These are phyloP conservation scores for Acarapis woodi DNA, from an alignment of 1,140 invertebrate species.

Conservation along the genomic window DNA sequence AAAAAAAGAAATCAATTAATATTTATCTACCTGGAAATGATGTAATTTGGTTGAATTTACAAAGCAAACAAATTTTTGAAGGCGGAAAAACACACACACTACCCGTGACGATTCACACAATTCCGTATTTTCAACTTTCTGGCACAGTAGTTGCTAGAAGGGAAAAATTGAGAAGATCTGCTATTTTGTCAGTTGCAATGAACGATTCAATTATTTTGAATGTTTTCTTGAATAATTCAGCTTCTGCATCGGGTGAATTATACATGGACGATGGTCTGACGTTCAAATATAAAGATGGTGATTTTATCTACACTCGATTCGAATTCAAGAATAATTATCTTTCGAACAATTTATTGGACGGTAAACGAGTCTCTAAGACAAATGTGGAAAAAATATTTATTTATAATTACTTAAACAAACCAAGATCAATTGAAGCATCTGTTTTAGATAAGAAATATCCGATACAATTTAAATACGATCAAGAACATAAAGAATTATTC, in stretches of 20 bases:
- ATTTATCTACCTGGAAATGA: conserved; percentile 57
- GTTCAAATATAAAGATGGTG: conserved; percentile 39
- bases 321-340: conserved; percentile 28
- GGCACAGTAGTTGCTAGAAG: conserved; percentile 76
- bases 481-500: too few relatives aligned
- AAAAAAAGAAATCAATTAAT: conserved; percentile 37
- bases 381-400: conserved; percentile 12
- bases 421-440: conserved; percentile 4
- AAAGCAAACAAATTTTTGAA: conserved; percentile 33
- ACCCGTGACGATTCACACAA: conserved; percentile 33
- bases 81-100: conserved; percentile 28
- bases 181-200: conserved; percentile 45
- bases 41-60: conserved; percentile 71
- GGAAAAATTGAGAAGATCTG: conserved; percentile 56
- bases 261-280: conserved; percentile 14
- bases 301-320: conserved; percentile 40
- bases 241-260: conserved; percentile 9
- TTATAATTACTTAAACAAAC: conserved; percentile 8
- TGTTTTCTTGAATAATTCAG: conserved; percentile 34
- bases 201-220: conserved; percentile 76
- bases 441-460: too few relatives aligned
- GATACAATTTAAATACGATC: too few relatives aligned
- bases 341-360: too few relatives aligned
- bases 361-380: conserved; percentile 4
- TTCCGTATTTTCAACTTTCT: conserved; percentile 75